Percentiles rank a stretch among this genome's conserved stretches.
Conservation (phyloP, 2,888 invertebrate species). For the Hirtodrosophila confusa region DNA sequence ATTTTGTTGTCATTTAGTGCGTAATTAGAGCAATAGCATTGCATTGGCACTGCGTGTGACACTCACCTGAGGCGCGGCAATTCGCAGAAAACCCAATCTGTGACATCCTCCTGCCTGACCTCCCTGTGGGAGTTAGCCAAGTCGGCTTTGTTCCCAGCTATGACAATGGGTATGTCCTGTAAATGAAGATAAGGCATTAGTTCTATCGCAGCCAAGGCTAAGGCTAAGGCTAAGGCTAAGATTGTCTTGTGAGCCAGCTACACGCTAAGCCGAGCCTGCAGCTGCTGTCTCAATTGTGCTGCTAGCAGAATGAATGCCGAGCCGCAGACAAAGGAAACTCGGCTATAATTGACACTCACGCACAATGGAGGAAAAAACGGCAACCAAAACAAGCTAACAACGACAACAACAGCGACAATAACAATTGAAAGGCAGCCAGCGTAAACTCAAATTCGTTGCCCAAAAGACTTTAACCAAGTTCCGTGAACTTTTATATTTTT, state of each 20-base stretch:
- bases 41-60: not conserved
- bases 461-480: conserved; percentile 18
- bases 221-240: no score
- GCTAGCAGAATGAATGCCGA: conserved; percentile 30
- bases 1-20: conserved; percentile 22
- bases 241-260: conserved; percentile 1
- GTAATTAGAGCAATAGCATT: conserved; percentile 33
- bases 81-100: conserved; percentile 92
- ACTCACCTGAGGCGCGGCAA: conserved; percentile 88
- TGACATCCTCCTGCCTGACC: conserved; percentile 91
- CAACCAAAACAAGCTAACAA: conserved; percentile 19
- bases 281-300: conserved; percentile 9
- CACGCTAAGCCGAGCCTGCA: conserved; percentile 2
- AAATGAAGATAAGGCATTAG: conserved; percentile 61
- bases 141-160: conserved; percentile 94
- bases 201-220: not conserved
- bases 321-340: conserved; percentile 40
- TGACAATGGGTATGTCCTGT: conserved; percentile 92
- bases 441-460: conserved; percentile 23
- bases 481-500: conserved; percentile 28
- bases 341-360: conserved; percentile 58
- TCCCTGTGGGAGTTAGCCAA: conserved; percentile 89
- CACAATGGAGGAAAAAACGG: conserved; percentile 40
- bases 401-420: conserved; percentile 7
- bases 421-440: conserved; percentile 20